phyloP scores from a whole-genome alignment of 2,888 invertebrate species.

The Eupithecia insigniata region DNA sequence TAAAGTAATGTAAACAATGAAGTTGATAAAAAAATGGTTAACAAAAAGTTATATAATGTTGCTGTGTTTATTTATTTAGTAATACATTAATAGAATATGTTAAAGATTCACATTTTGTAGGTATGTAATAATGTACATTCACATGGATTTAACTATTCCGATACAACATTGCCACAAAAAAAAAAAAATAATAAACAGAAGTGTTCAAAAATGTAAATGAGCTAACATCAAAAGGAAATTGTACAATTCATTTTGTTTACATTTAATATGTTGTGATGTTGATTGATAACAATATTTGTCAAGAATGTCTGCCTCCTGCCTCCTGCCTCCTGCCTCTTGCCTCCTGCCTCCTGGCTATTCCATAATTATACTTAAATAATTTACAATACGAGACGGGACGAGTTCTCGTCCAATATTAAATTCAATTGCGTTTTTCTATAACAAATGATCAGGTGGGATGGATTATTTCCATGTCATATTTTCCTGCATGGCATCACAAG shows the following conservation, averaged over 20 bases:
- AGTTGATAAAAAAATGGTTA: slow-evolving; percentile 12
- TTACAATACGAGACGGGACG: slow-evolving; percentile 13
- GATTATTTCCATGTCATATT: no score
- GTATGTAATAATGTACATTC: background rate
- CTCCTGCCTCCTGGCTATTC: no score
- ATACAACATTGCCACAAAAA: background rate
- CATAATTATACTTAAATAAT: background rate
- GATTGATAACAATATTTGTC: background rate
- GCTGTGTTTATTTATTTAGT: slow-evolving; percentile 31
- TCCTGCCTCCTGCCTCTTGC: no score
- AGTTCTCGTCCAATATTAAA: slow-evolving; percentile 7
- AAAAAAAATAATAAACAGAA: no score
- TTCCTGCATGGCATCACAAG: no score
- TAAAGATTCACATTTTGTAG: background rate
- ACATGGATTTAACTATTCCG: background rate
- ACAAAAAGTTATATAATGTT: slow-evolving; percentile 18
- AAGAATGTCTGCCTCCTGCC: background rate
- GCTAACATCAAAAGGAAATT: background rate
- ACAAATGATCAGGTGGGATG: background rate
- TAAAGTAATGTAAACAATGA: background rate
- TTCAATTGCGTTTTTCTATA: slow-evolving; percentile 2
- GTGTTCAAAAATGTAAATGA: background rate
- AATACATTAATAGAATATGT: slow-evolving; percentile 11
- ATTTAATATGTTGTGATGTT: background rate
- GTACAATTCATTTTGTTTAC: background rate